A percentile compares a stretch with the other conserved stretches of the same genome.
These are phyloP conservation scores for Mionectes olivaceus DNA, from an alignment of 2,797 vertebrate genomes.

Conservation along the genomic window DNA sequence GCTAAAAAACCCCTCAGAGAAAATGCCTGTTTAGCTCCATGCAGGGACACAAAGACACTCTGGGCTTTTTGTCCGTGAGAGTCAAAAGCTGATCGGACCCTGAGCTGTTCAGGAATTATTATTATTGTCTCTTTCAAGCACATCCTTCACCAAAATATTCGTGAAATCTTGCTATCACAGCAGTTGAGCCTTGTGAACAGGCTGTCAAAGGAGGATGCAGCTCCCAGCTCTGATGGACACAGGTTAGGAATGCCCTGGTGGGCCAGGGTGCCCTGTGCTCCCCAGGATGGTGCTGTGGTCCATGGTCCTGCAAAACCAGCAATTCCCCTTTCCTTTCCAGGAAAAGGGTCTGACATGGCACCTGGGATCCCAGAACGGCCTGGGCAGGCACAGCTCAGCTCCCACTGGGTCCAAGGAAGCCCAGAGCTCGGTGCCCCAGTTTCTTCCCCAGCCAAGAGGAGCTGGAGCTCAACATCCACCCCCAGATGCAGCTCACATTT, in stretches of 20 bases:
- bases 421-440: neutral
- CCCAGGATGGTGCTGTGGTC: neutral
- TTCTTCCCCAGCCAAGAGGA: neutral
- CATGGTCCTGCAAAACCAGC: neutral
- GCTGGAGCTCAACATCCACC: neutral
- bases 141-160: neutral
- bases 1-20: neutral
- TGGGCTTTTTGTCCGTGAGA: neutral
- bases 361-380: neutral
- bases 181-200: neutral
- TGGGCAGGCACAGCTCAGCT: neutral
- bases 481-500: neutral
- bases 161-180: neutral
- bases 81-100: neutral
- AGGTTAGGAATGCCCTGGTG: fast-evolving
- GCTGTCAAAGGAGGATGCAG: neutral
- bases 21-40: neutral
- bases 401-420: neutral
- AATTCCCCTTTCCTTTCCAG: neutral
- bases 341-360: fast-evolving
- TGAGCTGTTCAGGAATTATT: neutral
- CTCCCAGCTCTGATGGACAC: neutral
- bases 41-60: neutral
- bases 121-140: neutral
- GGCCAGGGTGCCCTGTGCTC: neutral